Base-by-base conservation (phyloP, 2,113 vertebrate genomes). In the Clarias macrocephalus region DNA sequence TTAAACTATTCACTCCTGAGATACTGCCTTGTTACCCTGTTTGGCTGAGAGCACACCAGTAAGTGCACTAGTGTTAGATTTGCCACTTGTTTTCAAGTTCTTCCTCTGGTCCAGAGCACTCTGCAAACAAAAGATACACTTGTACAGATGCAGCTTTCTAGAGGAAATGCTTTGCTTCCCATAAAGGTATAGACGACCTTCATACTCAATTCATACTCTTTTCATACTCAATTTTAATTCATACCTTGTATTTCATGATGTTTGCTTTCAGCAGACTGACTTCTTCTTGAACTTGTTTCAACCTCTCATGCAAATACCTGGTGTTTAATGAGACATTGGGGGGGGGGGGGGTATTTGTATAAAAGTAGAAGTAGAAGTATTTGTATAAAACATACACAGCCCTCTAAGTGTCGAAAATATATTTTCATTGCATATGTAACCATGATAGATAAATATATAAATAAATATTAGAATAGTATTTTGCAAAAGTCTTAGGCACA, bases 1-100 rank as follows among this genome's bases (percentile, higher is more conserved):
- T 33, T 48, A 76, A 80, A 82, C n/a, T 65, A 60, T 33, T 62
- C 3, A 63, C 13, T 23, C 62, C 63, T 52, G 76, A 70, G 21
- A 6, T 30, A 33, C 56, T 63, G 15, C 65, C 42, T 23, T 75
- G 88, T 87, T 85, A 99, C 98, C 98, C 98, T 99, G 97, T 92
- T 98, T 99, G 65, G 98, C 97, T 90, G 97, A 99, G 76, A 99
- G 96, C 65, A 99, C 96, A 48, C 98, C 98, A 2, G 97, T 98
- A 85, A 99, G 94, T 5, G 96, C 96, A 62, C 96, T 97, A 89
- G 97, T 98, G 92, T 93, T 96, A 79, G 96, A 95, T 91, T 95
- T 97, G 42, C 95, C 92, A 73, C 94, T 94, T 73, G 93, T 88
- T 92, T 96, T 98, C 0, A 95, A 94, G 90, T 95, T 97, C 93